A percentile compares a stretch with the other conserved stretches of the same genome.
Conservation (phyloP, 1,140 invertebrate genomes). For the Lepidurus couesii region DNA sequence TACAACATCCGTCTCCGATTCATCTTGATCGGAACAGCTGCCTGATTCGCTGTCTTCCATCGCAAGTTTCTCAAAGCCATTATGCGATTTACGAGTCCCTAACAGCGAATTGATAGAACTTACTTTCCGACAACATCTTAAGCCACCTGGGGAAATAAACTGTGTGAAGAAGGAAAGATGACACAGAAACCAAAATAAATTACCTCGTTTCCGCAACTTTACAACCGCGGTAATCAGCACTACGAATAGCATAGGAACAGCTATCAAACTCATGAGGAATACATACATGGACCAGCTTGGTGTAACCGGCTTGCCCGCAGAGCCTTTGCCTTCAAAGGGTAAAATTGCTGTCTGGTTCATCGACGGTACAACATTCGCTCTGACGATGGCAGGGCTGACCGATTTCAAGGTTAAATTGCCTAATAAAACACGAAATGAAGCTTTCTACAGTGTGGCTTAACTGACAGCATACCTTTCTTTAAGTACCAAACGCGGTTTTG, state of each 20-base stretch:
- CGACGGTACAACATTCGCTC: not conserved
- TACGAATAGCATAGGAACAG: slow-evolving; percentile 24
- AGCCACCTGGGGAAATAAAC: not conserved
- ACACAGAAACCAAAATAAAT: not conserved
- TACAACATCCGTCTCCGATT: slow-evolving; percentile 30
- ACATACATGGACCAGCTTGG: slow-evolving; percentile 9
- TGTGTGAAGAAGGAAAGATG: not conserved
- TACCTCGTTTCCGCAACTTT: slow-evolving; percentile 29
- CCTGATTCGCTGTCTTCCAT: slow-evolving; percentile 32
- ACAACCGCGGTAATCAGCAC: slow-evolving; percentile 27
- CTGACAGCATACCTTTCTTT: not conserved
- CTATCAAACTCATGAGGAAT: slow-evolving; percentile 8
- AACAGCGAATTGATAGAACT: not conserved
- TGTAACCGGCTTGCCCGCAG: not conserved
- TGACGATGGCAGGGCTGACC: not conserved
- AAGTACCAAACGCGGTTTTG: not conserved
- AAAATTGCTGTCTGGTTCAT: not conserved
- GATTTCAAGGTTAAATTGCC: slow-evolving; percentile 29
- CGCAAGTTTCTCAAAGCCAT: slow-evolving; percentile 33
- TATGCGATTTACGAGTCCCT: slow-evolving; percentile 26
- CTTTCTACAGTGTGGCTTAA: not conserved
- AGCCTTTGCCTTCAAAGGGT: not conserved
- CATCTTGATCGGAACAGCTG: slow-evolving; percentile 18
- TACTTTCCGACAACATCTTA: not conserved
- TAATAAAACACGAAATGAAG: slow-evolving; percentile 33